These are phyloP conservation scores for Meriones psammophilus DNA, from an alignment of 2,797 vertebrate genomes.

Conservation along the genomic window DNA sequence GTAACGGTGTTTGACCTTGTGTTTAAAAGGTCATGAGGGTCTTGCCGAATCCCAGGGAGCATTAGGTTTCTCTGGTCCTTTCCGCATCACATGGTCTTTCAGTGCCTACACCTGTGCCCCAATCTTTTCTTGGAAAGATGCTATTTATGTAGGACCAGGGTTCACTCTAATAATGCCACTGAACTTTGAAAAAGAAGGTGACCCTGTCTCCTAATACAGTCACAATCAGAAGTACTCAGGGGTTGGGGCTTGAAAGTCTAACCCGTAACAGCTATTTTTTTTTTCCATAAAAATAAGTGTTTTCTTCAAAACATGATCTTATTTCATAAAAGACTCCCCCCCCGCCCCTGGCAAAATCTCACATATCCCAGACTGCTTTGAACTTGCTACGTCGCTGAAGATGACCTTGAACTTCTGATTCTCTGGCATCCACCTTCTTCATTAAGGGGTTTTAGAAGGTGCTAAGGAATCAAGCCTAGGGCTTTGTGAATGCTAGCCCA, in stretches of 20 bases:
- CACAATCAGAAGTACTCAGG: background rate
- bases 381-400: background rate
- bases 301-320: background rate
- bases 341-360: background rate
- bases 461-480: background rate
- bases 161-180: background rate
- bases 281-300: background rate
- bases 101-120: background rate
- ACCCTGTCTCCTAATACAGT: background rate
- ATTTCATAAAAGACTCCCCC: background rate
- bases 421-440: background rate
- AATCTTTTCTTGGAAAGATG: background rate
- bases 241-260: background rate
- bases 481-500: background rate
- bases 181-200: background rate
- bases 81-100: background rate
- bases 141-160: background rate
- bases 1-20: background rate
- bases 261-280: background rate
- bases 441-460: background rate
- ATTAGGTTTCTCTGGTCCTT: background rate
- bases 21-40: background rate
- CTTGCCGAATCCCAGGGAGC: background rate
- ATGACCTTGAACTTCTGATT: background rate
- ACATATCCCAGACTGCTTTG: background rate